phyloP scores from a whole-genome alignment of 2,797 vertebrate genomes.

The Protonibea diacanthus region DNA sequence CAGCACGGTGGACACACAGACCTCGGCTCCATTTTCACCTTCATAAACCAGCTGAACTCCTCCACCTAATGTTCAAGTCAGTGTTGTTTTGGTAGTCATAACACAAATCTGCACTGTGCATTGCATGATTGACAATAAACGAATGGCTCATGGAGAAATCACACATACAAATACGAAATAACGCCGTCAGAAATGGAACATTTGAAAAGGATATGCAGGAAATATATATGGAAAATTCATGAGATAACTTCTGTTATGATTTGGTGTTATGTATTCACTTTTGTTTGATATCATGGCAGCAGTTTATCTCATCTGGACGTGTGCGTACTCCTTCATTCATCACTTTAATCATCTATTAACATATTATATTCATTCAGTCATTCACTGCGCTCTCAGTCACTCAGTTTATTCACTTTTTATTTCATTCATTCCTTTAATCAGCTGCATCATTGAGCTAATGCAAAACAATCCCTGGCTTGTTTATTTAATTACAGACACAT shows the following conservation, averaged over 20 bases:
- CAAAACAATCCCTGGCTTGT: not conserved
- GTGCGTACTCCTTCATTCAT: not conserved
- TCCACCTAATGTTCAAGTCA: slow-evolving; percentile 1
- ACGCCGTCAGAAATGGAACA: too few species aligned
- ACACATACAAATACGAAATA: too few species aligned
- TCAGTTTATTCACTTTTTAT: not conserved
- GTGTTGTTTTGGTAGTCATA: not conserved
- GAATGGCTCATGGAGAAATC: not conserved
- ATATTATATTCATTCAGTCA: not conserved
- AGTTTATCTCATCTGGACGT: not conserved
- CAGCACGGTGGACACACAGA: slow-evolving; percentile 9
- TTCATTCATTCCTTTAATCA: not conserved
- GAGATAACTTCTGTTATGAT: too few species aligned
- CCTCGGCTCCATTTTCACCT: slow-evolving; percentile 43
- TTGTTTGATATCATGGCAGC: too few species aligned
- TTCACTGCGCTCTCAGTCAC: not conserved
- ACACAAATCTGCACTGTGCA: not conserved
- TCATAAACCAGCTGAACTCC: slow-evolving; percentile 44
- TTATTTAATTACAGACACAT: not conserved
- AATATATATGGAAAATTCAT: too few species aligned
- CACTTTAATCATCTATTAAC: not conserved
- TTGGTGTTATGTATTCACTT: too few species aligned
- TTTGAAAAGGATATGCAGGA: too few species aligned
- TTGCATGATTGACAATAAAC: not conserved
- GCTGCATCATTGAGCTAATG: not conserved